Evolutionary conservation across 1,140 invertebrate genomes (phyloP).

Genomic region (Drosophila setifemur): DNA sequence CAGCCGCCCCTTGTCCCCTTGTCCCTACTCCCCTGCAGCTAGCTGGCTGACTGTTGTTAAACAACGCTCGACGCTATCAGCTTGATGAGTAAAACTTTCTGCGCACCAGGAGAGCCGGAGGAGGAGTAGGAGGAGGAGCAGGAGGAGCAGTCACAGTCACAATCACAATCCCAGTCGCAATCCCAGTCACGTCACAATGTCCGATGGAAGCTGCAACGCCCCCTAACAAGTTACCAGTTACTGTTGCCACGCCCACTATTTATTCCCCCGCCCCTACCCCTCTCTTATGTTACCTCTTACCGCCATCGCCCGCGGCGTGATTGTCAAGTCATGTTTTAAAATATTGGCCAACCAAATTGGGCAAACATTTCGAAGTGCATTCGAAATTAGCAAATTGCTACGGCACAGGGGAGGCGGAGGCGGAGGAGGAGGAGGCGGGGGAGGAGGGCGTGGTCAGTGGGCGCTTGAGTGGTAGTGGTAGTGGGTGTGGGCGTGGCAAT

Average conservation of each 20-base stretch:
- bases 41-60: slow-evolving; percentile 53
- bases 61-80: slow-evolving; percentile 70
- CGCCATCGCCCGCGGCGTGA: slow-evolving; percentile 48
- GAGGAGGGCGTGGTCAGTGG: neutral
- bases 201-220: slow-evolving; percentile 29
- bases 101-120: slow-evolving; percentile 21
- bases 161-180: slow-evolving; percentile 20
- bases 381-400: slow-evolving; percentile 74
- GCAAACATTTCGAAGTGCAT: slow-evolving; percentile 73
- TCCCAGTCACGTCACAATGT: slow-evolving; percentile 19
- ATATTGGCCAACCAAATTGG: slow-evolving; percentile 78
- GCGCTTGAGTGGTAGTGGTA: slow-evolving; percentile 11
- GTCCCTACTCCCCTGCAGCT: neutral
- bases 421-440: neutral
- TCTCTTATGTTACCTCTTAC: neutral
- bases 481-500: slow-evolving; percentile 35
- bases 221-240: slow-evolving; percentile 36
- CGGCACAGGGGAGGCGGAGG: neutral
- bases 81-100: slow-evolving; percentile 73
- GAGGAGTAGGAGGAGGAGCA: neutral
- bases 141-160: slow-evolving; percentile 20
- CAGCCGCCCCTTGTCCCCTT: no score
- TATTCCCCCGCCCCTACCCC: neutral
- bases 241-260: neutral
- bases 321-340: slow-evolving; percentile 78